Evolutionary conservation across 92 coral and sea anemone species (phyloP).

Genomic region (Heliopora coerulea): DNA sequence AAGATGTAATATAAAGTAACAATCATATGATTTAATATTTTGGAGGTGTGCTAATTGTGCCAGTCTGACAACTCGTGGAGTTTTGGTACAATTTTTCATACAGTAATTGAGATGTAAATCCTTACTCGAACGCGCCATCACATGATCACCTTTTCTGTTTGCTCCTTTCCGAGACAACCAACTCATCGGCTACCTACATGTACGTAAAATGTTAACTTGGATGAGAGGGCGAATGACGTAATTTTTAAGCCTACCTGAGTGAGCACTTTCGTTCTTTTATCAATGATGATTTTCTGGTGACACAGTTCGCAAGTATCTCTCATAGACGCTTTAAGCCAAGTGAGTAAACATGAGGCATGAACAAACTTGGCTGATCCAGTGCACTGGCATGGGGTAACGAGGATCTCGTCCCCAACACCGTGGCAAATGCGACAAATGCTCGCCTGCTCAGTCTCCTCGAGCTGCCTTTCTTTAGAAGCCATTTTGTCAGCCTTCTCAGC

Average conservation of each 20-base stretch:
- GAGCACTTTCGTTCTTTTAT: slow-evolving; percentile 76
- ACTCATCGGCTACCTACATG: too few relatives aligned
- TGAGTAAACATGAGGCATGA: slow-evolving; percentile 80
- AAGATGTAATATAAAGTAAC: too few relatives aligned
- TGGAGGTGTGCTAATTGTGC: too few relatives aligned
- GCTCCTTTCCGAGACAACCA: too few relatives aligned
- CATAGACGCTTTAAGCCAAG: slow-evolving; percentile 88
- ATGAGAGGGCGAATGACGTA: not conserved
- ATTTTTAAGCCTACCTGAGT: slow-evolving; percentile 61
- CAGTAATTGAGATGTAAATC: not conserved
- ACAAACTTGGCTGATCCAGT: slow-evolving; percentile 86
- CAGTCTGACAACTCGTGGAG: too few relatives aligned
- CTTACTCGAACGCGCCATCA: too few relatives aligned
- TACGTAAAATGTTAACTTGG: too few relatives aligned
- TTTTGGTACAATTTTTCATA: not conserved
- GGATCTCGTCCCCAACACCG: slow-evolving; percentile 77
- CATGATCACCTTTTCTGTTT: too few relatives aligned
- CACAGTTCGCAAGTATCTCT: slow-evolving; percentile 89
- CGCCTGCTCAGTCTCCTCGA: slow-evolving; percentile 64
- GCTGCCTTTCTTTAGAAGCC: slow-evolving; percentile 57
- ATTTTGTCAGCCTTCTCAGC: slow-evolving; percentile 68
- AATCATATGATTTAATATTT: too few relatives aligned
- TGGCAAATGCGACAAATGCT: slow-evolving; percentile 89
- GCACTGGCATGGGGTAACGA: slow-evolving; percentile 84
- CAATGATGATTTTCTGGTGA: slow-evolving; percentile 82